These are phyloP conservation scores for Hormaphis cornu DNA, from an alignment of 1,140 invertebrate genomes.

Conservation along the genomic window DNA sequence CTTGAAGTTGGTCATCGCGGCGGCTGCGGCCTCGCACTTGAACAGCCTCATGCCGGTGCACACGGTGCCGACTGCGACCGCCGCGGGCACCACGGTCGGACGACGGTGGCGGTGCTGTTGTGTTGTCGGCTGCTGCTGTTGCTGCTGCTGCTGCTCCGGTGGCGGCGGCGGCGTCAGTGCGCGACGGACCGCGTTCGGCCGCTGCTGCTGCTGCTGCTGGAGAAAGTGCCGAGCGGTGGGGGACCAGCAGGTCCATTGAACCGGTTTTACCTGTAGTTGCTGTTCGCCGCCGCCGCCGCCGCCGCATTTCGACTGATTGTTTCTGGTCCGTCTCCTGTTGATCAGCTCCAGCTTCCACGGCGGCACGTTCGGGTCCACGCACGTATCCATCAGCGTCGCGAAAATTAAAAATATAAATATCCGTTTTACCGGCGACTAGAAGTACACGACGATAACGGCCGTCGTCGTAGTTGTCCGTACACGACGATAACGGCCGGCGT, in stretches of 20 bases:
- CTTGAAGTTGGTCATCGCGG: slow-evolving; percentile 21
- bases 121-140: slow-evolving; percentile 24
- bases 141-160: slow-evolving; percentile 10
- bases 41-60: slow-evolving; percentile 12
- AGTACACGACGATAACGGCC: not conserved
- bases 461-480: no score
- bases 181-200: slow-evolving; percentile 35
- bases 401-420: no score
- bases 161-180: not conserved
- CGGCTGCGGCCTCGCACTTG: slow-evolving; percentile 12
- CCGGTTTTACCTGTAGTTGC: slow-evolving; percentile 28
- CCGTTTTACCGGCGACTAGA: not conserved
- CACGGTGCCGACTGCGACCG: slow-evolving; percentile 13
- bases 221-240: slow-evolving; percentile 28
- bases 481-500: no score
- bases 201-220: slow-evolving; percentile 33
- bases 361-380: slow-evolving; percentile 43
- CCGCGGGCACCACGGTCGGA: not conserved
- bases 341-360: slow-evolving; percentile 68
- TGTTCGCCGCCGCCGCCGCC: slow-evolving; percentile 14
- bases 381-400: slow-evolving; percentile 2
- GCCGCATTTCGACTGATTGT: slow-evolving; percentile 34
- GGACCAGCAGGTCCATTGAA: slow-evolving; percentile 18
- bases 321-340: slow-evolving; percentile 49
- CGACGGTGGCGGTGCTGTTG: not conserved